Evolutionary conservation across 2,797 vertebrate species (phyloP).

Genomic region (Lutjanus campechanus): DNA sequence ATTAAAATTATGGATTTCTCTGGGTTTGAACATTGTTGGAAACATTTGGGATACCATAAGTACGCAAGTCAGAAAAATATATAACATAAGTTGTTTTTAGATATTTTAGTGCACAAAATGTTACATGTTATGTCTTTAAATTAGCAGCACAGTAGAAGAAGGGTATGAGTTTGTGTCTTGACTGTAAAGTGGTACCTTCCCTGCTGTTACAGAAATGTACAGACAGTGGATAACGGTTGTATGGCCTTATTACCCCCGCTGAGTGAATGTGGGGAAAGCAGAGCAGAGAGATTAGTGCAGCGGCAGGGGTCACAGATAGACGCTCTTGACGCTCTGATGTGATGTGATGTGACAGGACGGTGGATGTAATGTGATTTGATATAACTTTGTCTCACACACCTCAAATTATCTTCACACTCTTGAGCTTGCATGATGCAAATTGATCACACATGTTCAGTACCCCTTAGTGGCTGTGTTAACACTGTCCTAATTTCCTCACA

Average conservation of each 20-base stretch:
- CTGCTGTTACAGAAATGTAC: conserved; percentile 17
- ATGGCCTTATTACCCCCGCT: conserved; percentile 19
- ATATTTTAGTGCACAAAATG: no score
- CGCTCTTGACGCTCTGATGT: conserved; percentile 9
- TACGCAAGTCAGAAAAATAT: no score
- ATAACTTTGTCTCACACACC: conserved; percentile 17
- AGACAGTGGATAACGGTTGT: conserved; percentile 28
- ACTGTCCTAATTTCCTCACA: conserved; percentile 28
- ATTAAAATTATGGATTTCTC: no score
- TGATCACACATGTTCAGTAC: not conserved
- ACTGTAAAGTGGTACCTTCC: conserved; percentile 26
- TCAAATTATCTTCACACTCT: conserved; percentile 33
- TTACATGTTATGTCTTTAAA: not conserved
- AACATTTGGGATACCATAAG: no score
- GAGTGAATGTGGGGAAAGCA: not conserved
- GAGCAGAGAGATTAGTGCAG: conserved; percentile 19
- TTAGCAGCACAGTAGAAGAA: not conserved
- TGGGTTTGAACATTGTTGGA: no score
- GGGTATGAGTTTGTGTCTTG: conserved; percentile 12
- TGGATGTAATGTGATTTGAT: conserved; percentile 23
- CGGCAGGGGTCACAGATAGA: not conserved
- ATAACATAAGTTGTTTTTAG: no score
- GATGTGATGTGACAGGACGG: conserved; percentile 19
- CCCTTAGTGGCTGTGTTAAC: not conserved
- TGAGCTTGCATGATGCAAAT: conserved; percentile 20